These are phyloP conservation scores for Aythya baeri DNA, from an alignment of 2,113 vertebrate genomes.

Conservation along the genomic window DNA sequence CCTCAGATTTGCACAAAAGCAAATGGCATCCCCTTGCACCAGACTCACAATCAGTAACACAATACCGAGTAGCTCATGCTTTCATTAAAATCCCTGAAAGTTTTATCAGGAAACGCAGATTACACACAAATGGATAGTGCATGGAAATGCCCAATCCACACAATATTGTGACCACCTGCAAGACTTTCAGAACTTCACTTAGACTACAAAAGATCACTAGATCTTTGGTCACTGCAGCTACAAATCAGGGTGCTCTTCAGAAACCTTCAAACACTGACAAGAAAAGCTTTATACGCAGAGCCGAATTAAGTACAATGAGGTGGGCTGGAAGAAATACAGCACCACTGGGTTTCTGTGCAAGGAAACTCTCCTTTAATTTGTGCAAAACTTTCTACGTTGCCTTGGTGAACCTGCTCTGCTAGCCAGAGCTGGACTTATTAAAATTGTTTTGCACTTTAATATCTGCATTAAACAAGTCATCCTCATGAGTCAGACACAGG, in stretches of 20 bases:
- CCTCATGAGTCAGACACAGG: background rate
- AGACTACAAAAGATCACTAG: background rate
- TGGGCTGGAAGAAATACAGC: slow-evolving; percentile 21
- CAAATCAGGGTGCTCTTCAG: background rate
- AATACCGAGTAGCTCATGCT: background rate
- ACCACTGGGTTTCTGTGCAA: background rate
- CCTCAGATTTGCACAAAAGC: background rate
- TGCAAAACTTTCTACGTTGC: slow-evolving; percentile 25
- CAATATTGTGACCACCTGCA: background rate
- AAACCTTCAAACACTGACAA: background rate
- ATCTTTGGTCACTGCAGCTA: background rate
- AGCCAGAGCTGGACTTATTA: background rate
- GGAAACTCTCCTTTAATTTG: background rate
- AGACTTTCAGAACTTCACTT: background rate
- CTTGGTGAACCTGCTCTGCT: background rate
- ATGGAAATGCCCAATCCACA: background rate
- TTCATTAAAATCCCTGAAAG: background rate
- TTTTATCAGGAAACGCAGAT: background rate
- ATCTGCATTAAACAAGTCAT: slow-evolving; percentile 32
- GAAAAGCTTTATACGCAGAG: background rate
- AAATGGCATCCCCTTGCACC: background rate
- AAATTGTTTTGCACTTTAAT: slow-evolving; percentile 1
- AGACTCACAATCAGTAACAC: background rate
- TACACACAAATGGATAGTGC: background rate
- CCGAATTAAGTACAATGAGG: background rate